These are phyloP conservation scores for Oenanthe oenanthe DNA, from an alignment of 2,113 vertebrate species.

Conservation along the genomic window DNA sequence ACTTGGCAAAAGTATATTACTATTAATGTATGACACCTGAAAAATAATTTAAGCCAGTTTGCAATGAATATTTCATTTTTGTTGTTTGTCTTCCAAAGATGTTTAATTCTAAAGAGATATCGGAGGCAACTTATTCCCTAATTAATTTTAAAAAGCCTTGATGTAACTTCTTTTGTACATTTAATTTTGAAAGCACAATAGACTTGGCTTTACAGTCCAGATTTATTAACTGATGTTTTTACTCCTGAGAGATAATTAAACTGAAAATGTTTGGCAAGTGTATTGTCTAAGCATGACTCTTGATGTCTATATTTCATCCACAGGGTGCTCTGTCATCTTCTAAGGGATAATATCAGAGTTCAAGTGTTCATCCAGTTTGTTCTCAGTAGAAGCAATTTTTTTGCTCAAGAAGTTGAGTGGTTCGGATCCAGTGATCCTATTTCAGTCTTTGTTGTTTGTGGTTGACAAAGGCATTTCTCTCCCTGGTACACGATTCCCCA, in stretches of 20 bases:
- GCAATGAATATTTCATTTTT: background rate
- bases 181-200: background rate
- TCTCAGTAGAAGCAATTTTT: background rate
- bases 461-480: background rate
- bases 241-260: background rate
- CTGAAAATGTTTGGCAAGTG: background rate
- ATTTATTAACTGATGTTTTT: background rate
- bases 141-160: background rate
- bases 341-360: background rate
- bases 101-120: background rate
- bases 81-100: background rate
- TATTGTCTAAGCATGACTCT: background rate
- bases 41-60: background rate
- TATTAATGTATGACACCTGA: background rate
- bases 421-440: background rate
- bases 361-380: background rate
- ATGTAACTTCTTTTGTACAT: background rate
- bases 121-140: background rate
- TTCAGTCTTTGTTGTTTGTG: background rate
- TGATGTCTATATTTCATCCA: background rate
- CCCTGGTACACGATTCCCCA: fast-evolving
- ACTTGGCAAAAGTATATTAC: background rate
- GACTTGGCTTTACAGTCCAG: background rate
- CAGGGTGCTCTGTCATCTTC: background rate
- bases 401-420: background rate